A percentile compares a stretch with the other conserved stretches of the same genome.
Conservation (phyloP, 2,113 vertebrate genomes). For the Rafetus swinhoei region DNA sequence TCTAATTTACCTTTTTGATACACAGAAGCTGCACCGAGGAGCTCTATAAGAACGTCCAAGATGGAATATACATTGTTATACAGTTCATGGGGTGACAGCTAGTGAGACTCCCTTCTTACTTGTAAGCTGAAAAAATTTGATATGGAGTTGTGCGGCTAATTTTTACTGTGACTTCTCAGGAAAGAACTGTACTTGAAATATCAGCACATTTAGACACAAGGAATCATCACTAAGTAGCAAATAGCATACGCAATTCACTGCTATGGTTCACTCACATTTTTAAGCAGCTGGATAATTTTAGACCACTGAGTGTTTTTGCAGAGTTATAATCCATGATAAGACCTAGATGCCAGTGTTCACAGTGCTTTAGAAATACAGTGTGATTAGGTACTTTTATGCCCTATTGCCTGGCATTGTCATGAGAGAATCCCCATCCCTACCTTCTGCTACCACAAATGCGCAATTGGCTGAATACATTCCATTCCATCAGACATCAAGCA, state of each 20-base stretch:
- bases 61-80: not conserved
- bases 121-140: not conserved
- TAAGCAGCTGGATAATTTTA: not conserved
- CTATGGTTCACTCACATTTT: rapidly evolving
- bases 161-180: not conserved
- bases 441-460: not conserved
- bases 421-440: not conserved
- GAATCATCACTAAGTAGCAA: not conserved
- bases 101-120: not conserved
- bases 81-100: not conserved
- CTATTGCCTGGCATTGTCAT: not conserved
- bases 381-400: not conserved
- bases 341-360: not conserved
- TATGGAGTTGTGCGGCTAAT: not conserved
- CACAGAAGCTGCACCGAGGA: not conserved
- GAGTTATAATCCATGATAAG: not conserved
- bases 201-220: not conserved
- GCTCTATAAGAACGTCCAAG: not conserved
- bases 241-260: not conserved
- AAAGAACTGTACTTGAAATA: not conserved
- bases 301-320: not conserved
- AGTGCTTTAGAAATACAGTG: not conserved
- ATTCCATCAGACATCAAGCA: not conserved
- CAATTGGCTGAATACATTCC: not conserved
- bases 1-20: not conserved